Evolutionary conservation across 2,797 vertebrate species (phyloP), one percentile per base, ranked within the genome.

Genomic region (Pristis pectinata): DNA sequence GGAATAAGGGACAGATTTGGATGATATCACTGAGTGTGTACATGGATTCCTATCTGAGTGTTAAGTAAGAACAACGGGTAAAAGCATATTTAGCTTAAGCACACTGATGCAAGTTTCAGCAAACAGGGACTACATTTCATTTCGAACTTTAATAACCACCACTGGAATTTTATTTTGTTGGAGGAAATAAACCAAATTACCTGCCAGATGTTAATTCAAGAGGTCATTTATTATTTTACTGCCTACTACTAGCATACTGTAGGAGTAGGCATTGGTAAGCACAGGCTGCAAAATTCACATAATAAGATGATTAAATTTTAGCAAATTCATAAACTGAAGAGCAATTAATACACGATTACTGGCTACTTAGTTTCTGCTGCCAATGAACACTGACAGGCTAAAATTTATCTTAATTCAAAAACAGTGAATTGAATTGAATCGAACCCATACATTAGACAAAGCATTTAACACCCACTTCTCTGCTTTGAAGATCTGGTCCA

Each of bases 331-430:
- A 72, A 93, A 93, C 22, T 13, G 41, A 44, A 72, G 64, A 72
- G 44, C 91, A 94, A 94, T 94, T 94, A 94, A 94, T 94, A 74
- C 94, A 0, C 6, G 27, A 53, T 94, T 94, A 76, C 49, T 49
- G 41, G 49, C 34, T n/a, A 9, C 70, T n/a, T 53, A 53, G 15
- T 94, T n/a, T 0, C 30, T 94, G 67, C 37, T 74, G 70, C 30
- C 72, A 76, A 74, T 8, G 41, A 94, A 53, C 34, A 22, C 27
- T 10, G 13, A 94, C 94, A 22, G 70, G 53, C 44, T 76, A 7
- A 94, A 94, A 94, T 30, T 24, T 30, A 5, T 56, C 92, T 53
- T 24, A 74, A 34, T 94, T 53, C 70, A 74, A 76, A 91, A 15
- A 27, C n/a, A n/a, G 44, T 94, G 92, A 27, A 53, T 22, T 76